Conservation (phyloP, 1,140 invertebrate genomes). For the Ridgeia piscesae region DNA sequence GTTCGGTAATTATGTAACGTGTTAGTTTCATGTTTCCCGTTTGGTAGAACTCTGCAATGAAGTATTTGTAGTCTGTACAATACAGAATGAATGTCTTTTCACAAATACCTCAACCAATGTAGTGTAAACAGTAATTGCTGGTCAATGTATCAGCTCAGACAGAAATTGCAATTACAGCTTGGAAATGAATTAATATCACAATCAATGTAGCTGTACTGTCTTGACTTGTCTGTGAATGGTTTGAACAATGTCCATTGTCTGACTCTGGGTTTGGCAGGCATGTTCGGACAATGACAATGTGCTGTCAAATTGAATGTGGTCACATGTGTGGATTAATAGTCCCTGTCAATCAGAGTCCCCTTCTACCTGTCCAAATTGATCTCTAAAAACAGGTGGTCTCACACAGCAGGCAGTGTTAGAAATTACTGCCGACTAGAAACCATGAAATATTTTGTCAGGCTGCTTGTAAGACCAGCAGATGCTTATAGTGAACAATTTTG, state of each 20-base stretch:
- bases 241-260: background rate
- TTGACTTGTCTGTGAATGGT: background rate
- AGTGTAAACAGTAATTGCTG: background rate
- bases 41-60: background rate
- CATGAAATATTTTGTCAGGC: too few relatives aligned
- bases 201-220: background rate
- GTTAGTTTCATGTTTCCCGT: too few relatives aligned
- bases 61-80: background rate
- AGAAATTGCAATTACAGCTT: background rate
- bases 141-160: background rate
- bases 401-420: too few relatives aligned
- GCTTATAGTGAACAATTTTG: too few relatives aligned
- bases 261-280: background rate
- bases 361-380: too few relatives aligned
- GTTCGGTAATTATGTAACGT: too few relatives aligned
- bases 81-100: too few relatives aligned
- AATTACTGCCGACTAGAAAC: too few relatives aligned
- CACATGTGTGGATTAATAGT: background rate
- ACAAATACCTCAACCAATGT: background rate
- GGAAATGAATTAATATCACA: background rate
- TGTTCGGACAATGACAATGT: background rate
- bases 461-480: too few relatives aligned
- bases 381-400: too few relatives aligned
- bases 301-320: background rate
- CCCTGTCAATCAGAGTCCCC: too few relatives aligned